Percentiles rank a stretch among this genome's conserved stretches.
Conservation (phyloP, 2,797 vertebrate species). For the Epinephelus coioides region DNA sequence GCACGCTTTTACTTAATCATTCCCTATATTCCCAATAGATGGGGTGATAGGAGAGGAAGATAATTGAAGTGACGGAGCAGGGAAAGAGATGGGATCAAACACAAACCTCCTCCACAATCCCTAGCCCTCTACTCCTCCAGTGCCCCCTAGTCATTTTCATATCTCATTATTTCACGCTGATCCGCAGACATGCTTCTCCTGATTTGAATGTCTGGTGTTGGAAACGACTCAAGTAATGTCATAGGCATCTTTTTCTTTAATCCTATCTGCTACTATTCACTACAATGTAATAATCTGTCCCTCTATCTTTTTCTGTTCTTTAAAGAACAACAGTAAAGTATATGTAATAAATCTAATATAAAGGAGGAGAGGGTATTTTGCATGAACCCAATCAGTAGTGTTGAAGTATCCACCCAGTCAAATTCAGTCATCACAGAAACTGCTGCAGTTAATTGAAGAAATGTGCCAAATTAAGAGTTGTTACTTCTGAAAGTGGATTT, state of each 20-base stretch:
- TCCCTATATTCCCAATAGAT: slow-evolving; percentile 77
- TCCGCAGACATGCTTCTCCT: slow-evolving; percentile 65
- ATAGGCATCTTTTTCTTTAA: slow-evolving; percentile 55
- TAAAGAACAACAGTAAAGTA: slow-evolving; percentile 27
- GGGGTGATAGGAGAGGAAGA: slow-evolving; percentile 82
- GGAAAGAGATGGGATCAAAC: slow-evolving; percentile 87
- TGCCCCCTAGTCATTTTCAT: slow-evolving; percentile 89
- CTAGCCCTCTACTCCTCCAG: slow-evolving; percentile 80
- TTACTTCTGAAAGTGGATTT: neutral
- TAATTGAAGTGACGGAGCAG: slow-evolving; percentile 88
- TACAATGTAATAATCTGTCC: slow-evolving; percentile 46
- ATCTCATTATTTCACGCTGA: slow-evolving; percentile 83
- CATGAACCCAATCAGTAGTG: neutral
- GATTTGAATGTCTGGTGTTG: slow-evolving; percentile 66
- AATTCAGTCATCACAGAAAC: neutral
- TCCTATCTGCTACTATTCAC: slow-evolving; percentile 52
- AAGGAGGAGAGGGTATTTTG: slow-evolving; percentile 12
- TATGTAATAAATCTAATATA: slow-evolving; percentile 3
- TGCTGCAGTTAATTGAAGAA: neutral
- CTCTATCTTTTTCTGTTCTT: slow-evolving; percentile 39
- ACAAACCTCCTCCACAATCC: slow-evolving; percentile 78
- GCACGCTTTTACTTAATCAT: slow-evolving; percentile 79
- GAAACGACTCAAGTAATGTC: slow-evolving; percentile 63
- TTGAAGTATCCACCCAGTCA: neutral
- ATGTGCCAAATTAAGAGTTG: neutral